Base-by-base conservation (phyloP, 2,888 invertebrate species). In the Athalia circularis region DNA sequence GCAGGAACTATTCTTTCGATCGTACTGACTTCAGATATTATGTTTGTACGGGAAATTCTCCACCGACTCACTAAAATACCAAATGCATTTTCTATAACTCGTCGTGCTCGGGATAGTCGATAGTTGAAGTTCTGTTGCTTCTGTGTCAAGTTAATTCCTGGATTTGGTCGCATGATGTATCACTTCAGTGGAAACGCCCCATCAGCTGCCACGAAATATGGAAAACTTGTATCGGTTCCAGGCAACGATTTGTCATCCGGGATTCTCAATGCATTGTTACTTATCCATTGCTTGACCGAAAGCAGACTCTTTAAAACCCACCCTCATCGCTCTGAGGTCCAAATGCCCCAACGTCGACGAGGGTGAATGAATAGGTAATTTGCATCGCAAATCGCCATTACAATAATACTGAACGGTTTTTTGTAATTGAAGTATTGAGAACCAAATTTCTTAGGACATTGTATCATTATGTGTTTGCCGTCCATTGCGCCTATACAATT, bases 111-210 rank as follows among this genome's bases (percentile, higher is more conserved):
- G 67, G 82, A 82, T 61, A 84, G 79, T 77, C 84, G 80, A 68
- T 82, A 83, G 76, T 85, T 83, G 62, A 81, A 82, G 54, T 83
- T 81, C 65, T 78, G 79, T 77, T 83, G 82, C 29, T 62, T 78
- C 76, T 85, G 80, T 65, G 83, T 79, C 4, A 85, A 70, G 61
- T 68, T 80, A 68, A 77, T 72, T 77, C 80, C 78, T 77, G 85
- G 79, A 79, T 83, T 84, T 47, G 86, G 84, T 79, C 83, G 81
- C 82, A 85, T 81, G 74, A 85, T 83, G 79, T 84, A 79, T 59
- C 75, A 76, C 70, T 81, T 75, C 54, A 84, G 79, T 65, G 81
- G 84, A 74, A 87, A 86, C 47, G 85, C 81, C 78, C 80, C 80
- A 76, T 82, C 82, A 5, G 62, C 74, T 52, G 65, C 80, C n/a